Base-by-base conservation (phyloP, 2,888 invertebrate genomes). In the Nematopogon swammerdamellus region DNA sequence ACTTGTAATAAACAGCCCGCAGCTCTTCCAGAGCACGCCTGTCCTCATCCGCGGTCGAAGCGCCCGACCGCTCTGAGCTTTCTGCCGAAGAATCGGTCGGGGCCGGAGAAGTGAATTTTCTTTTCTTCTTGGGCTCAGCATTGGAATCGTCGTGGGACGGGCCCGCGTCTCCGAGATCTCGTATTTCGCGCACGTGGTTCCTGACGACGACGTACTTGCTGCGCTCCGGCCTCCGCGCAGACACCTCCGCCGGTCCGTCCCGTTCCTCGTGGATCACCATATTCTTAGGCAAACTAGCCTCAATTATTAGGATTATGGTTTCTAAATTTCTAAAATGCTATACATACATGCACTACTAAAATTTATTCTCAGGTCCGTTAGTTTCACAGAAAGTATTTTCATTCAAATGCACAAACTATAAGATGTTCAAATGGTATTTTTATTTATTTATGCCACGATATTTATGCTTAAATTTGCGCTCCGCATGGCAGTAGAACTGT, bases 11-110 rank as follows among this genome's bases (percentile, higher is more conserved):
- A 11, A 70, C 67, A 19, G 56, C 56, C 58, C 56, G 65, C 3
- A 77, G 53, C 54, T 77, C 73, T 50, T 66, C 58, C 30, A 77
- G 53, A 57, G 76, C 77, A 52, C 44, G 29, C 48, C 43, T 51
- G 16, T 52, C 47, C 14, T 51, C 49, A 14, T 19, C 47, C 42
- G 46, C 45, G 30, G 16, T 14, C 1, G 42, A 11, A 1, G 36
- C 2, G 50, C 19, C n/a, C n/a, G n/a, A n/a, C n/a, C n/a, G n/a
- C n/a, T n/a, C n/a, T n/a, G n/a, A n/a, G 42, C 47, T 45, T 54
- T 51, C 47, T 47, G 14, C 2, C n/a, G 14, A 30, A 17, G 2
- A 14, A 18, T n/a, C 36, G 2, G 8, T 8, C 8, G 11, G 14
- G 4, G 16, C 20, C 20, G 29, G 29, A n/a, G n/a, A n/a, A n/a